Conservation (phyloP, 2,113 vertebrate genomes). For the Amphiprion ocellaris region DNA sequence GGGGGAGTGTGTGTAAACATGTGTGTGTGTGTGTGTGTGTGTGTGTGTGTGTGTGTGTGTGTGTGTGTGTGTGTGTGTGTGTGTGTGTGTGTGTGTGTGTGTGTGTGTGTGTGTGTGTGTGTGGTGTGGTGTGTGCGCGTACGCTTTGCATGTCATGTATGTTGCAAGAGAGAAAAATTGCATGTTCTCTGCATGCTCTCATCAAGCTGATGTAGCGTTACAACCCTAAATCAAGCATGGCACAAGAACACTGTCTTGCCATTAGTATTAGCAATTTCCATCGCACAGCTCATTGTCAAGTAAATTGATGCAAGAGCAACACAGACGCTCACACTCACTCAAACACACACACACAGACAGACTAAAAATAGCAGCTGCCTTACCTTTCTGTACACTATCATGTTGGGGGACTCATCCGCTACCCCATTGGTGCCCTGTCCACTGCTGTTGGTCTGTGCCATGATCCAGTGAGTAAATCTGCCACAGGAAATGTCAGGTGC, state of each 20-base stretch:
- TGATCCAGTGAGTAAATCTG: conserved; percentile 85
- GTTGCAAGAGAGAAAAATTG: conserved; percentile 22
- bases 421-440: conserved; percentile 94
- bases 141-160: conserved; percentile 20
- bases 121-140: neutral
- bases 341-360: conserved; percentile 29
- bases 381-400: conserved; percentile 99
- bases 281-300: conserved; percentile 42
- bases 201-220: conserved; percentile 38
- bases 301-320: conserved; percentile 53
- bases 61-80: neutral
- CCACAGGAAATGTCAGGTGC: conserved; percentile 79
- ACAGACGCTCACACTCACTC: conserved; percentile 23
- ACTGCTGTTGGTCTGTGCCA: conserved; percentile 96
- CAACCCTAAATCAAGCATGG: conserved; percentile 45
- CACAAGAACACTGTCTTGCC: conserved; percentile 30
- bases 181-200: conserved; percentile 35
- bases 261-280: conserved; percentile 54
- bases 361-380: conserved; percentile 74
- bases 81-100: conserved; percentile 18
- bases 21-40: conserved; percentile 19
- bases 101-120: conserved; percentile 13
- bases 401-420: conserved; percentile 96
- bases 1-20: neutral
- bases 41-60: conserved; percentile 13